Evolutionary conservation across 2,888 invertebrate genomes (phyloP).

Genomic region (Drosophila paramelanica): DNA sequence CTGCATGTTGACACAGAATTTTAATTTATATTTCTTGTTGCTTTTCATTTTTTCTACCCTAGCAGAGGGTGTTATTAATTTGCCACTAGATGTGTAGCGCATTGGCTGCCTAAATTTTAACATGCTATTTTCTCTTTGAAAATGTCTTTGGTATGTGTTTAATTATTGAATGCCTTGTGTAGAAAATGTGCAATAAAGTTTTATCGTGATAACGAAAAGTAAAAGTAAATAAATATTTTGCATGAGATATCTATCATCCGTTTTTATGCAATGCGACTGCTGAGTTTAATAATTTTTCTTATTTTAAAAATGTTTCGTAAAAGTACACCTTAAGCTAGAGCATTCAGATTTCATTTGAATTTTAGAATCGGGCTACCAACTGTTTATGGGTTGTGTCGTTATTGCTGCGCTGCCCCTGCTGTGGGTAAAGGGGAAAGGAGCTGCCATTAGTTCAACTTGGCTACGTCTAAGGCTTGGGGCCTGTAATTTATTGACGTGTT

Average conservation of each 20-base stretch:
- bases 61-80: not conserved
- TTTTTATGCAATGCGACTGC: too few species aligned
- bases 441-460: slow-evolving; percentile 68
- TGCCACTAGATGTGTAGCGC: not conserved
- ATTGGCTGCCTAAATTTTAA: too few species aligned
- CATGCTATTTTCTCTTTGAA: too few species aligned
- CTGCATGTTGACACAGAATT: slow-evolving; percentile 76
- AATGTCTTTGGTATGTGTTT: too few species aligned
- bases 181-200: too few species aligned
- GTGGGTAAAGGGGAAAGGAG: not conserved
- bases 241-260: too few species aligned
- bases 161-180: too few species aligned
- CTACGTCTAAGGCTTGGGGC: slow-evolving; percentile 51
- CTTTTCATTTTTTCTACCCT: slow-evolving; percentile 21
- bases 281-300: too few species aligned
- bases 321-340: slow-evolving; percentile 4
- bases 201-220: too few species aligned
- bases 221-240: too few species aligned
- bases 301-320: too few species aligned
- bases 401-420: slow-evolving; percentile 12
- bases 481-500: slow-evolving; percentile 75
- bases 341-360: slow-evolving; percentile 12
- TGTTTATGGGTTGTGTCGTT: slow-evolving; percentile 15
- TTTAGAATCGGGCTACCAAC: slow-evolving; percentile 1
- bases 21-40: slow-evolving; percentile 66